phyloP scores from a whole-genome alignment of 2,113 vertebrate species.

The Cercocebus atys region DNA sequence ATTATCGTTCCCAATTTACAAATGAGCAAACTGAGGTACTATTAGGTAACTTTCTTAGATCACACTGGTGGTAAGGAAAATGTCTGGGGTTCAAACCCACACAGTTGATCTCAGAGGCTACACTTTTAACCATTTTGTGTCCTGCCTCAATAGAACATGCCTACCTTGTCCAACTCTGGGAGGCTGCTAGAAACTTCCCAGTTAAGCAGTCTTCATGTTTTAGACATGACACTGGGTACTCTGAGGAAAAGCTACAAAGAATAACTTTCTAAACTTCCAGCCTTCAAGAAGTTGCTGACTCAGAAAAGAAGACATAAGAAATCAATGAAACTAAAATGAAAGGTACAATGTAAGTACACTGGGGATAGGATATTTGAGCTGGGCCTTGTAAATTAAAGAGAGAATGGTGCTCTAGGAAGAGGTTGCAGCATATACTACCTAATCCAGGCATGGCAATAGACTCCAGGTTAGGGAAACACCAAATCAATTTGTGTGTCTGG shows the following conservation, averaged over 20 bases:
- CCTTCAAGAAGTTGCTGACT: not conserved
- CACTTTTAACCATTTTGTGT: not conserved
- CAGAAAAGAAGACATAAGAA: not conserved
- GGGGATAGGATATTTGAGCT: not conserved
- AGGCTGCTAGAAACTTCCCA: not conserved
- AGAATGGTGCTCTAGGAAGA: not conserved
- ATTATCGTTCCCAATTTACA: not conserved
- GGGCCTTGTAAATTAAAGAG: not conserved
- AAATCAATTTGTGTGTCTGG: not conserved
- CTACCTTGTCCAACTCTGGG: not conserved
- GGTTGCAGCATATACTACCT: too few species aligned
- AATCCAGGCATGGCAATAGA: not conserved
- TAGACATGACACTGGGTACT: not conserved
- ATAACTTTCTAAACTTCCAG: not conserved
- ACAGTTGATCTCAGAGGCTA: not conserved
- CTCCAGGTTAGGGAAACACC: not conserved
- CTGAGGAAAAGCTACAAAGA: not conserved
- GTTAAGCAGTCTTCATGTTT: not conserved
- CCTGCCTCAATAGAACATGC: not conserved
- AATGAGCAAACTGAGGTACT: not conserved
- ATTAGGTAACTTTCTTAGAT: not conserved
- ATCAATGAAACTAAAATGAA: not conserved
- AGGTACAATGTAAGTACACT: not conserved
- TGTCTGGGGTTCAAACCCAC: not conserved
- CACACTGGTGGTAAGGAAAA: not conserved